Base-by-base conservation (phyloP, 1,140 invertebrate genomes). In the Diachasma alloeum region DNA sequence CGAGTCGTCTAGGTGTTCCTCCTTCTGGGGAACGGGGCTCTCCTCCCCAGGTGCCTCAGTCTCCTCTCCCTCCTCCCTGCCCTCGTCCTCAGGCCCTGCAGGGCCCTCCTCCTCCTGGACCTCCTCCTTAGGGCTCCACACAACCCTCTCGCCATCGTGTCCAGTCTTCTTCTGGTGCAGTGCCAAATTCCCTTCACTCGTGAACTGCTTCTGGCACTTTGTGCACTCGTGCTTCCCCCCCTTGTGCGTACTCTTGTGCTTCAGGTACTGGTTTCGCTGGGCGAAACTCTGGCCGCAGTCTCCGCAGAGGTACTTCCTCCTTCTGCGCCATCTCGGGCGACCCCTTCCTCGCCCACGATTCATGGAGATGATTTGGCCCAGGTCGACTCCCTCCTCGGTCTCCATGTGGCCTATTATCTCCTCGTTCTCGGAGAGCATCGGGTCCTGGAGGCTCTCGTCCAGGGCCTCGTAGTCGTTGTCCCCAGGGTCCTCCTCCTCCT, bases 351-450 rank as follows among this genome's bases (percentile, higher is more conserved):
- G 89, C 26, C 90, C 90, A 77, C 91, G 91, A 83, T 92, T 92
- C 0, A 93, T 88, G 19, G 92, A 90, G 4, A 94, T 91, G 10
- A 92, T 87, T 83, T 94, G 91, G 1, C 92, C 93, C 26, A 93
- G 83, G 81, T 91, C 89, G 79, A 90, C 88, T 22, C 91, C 92
- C 77, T 92, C 91, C 73, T 89, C 81, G n/a, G 90, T 90, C 85
- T 93, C 92, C 48, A 93, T 86, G 79, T 93, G 93, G 0, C 93
- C 93, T 80, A 94, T 94, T 36, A 94, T 87, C 84, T 93, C 91
- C 82, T 88, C 86, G 68, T 87, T 82, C 72, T 85, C 86, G 70
- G 88, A 85, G 5, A 87, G 80, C 22, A 82, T 79, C 8, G 24
- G 11, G 0, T 88, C 69, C 72, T 80, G 44, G 6, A 76, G 26